Conservation (phyloP, 2,888 invertebrate species). For the Dryobota labecula region DNA sequence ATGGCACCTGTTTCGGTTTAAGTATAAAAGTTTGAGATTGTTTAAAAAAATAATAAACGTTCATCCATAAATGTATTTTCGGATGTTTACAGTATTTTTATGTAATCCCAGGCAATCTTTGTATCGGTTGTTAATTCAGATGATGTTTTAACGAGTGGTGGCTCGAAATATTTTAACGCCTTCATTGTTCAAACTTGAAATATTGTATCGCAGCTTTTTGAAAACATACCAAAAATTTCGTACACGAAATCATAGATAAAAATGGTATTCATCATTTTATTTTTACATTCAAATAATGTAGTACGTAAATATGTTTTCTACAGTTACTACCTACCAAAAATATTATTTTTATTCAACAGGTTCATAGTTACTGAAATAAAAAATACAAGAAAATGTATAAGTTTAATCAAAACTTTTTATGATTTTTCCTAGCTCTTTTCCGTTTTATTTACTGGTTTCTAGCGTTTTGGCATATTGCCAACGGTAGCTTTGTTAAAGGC, state of each 20-base stretch:
- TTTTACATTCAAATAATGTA: not conserved
- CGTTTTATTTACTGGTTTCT: constrained; percentile 39
- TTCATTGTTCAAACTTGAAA: constrained; percentile 8
- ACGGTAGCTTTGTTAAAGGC: constrained; percentile 34
- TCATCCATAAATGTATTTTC: constrained; percentile 1
- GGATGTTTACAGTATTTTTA: constrained; percentile 21
- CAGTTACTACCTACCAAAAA: not conserved
- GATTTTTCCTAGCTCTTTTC: constrained; percentile 30
- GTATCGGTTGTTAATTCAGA: constrained; percentile 15
- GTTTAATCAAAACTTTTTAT: constrained; percentile 37
- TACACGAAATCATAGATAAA: not conserved
- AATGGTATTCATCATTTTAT: not conserved
- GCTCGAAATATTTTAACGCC: constrained; percentile 15
- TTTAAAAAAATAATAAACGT: constrained; percentile 22
- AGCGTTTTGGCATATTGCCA: constrained; percentile 43
- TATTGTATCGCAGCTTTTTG: not conserved
- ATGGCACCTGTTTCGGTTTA: constrained; percentile 43
- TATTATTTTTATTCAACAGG: constrained; percentile 37
- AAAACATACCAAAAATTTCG: not conserved
- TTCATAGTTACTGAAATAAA: not conserved
- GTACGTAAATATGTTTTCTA: not conserved
- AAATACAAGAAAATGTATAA: not conserved
- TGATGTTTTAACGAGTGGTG: constrained; percentile 11
- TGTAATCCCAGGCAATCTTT: constrained; percentile 7
- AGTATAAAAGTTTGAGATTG: constrained; percentile 25